Percentiles rank a stretch among this genome's conserved stretches.
Conservation (phyloP, 2,113 vertebrate genomes). For the Alexandromys fortis region DNA sequence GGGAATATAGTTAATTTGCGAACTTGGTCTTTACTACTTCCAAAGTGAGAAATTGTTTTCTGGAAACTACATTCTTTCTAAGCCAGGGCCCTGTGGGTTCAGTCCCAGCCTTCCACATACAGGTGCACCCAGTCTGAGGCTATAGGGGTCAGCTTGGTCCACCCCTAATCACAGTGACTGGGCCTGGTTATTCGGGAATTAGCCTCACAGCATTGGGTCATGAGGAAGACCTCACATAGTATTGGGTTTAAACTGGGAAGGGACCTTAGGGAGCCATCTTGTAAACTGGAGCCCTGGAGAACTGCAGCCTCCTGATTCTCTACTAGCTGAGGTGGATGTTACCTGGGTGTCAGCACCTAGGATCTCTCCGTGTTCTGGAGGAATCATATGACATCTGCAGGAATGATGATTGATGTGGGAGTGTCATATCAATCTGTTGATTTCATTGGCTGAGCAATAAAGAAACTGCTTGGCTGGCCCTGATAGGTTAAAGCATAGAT, state of each 20-base stretch:
- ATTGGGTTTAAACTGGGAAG: not conserved
- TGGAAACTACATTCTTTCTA: not conserved
- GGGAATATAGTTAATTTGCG: not conserved
- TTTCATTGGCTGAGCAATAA: no score
- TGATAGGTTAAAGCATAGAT: no score
- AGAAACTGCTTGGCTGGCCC: no score
- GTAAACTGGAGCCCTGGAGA: not conserved
- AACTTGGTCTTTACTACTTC: not conserved
- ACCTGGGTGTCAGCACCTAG: not conserved
- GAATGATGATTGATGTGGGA: no score
- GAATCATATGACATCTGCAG: not conserved
- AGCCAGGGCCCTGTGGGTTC: not conserved
- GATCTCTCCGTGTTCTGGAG: not conserved
- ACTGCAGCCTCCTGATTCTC: not conserved
- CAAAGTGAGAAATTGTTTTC: not conserved
- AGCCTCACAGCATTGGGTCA: not conserved
- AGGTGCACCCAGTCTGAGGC: not conserved
- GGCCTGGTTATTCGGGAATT: not conserved
- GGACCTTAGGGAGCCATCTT: not conserved
- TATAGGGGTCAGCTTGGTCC: not conserved
- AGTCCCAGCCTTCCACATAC: not conserved
- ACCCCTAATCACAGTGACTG: not conserved
- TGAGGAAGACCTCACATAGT: not conserved
- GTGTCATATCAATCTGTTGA: no score
- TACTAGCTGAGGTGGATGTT: not conserved